phyloP scores from a whole-genome alignment of 1,140 invertebrate species.

The Wiebesia pumilae region DNA sequence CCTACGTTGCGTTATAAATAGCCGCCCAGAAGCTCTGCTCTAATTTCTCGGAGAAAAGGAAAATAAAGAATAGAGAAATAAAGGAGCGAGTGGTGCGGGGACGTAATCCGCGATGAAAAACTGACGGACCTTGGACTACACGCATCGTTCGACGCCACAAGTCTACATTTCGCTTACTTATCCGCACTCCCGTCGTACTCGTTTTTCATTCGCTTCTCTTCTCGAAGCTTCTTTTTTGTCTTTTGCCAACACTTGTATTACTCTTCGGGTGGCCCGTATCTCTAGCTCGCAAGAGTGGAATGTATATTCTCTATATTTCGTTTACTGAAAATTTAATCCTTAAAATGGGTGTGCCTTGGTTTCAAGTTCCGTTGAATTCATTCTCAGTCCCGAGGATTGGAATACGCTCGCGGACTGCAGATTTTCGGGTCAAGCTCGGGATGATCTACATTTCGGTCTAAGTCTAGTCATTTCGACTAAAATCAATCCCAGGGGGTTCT shows the following conservation, averaged over 20 bases:
- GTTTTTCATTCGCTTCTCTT: no score
- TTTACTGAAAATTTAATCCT: background rate
- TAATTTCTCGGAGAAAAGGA: conserved; percentile 11
- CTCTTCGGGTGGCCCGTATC: no score
- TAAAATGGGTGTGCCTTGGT: background rate
- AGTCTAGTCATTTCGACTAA: background rate
- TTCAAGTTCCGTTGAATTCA: background rate
- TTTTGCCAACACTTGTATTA: no score
- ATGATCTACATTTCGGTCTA: background rate
- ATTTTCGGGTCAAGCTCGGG: background rate
- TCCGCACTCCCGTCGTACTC: no score
- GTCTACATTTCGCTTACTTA: no score
- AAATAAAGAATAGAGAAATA: background rate
- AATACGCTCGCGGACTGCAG: background rate
- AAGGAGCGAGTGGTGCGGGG: background rate
- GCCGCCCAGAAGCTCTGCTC: background rate
- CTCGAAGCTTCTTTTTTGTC: no score
- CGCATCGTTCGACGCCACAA: background rate
- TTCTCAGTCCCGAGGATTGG: background rate
- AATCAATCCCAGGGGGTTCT: background rate
- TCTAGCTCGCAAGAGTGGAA: no score
- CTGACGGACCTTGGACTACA: background rate
- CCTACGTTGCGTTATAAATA: background rate
- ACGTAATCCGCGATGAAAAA: conserved; percentile 31
- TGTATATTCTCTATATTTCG: background rate